phyloP scores from a whole-genome alignment of 2,888 invertebrate genomes.

The Spilosoma lubricipeda region DNA sequence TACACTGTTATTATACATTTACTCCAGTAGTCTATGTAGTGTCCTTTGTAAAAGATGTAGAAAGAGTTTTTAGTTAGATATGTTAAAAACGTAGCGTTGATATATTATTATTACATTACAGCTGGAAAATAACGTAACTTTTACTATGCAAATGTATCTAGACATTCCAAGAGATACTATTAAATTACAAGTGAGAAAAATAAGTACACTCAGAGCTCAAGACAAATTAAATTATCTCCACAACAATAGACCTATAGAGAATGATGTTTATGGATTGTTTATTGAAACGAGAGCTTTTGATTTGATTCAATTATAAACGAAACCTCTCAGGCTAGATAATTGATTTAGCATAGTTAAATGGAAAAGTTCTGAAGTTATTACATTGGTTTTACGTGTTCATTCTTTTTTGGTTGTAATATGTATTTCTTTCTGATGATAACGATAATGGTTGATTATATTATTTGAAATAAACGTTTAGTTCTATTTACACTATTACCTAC shows the following conservation, averaged over 20 bases:
- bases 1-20: neutral
- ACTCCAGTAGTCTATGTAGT: neutral
- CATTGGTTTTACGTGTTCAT: conserved; percentile 26
- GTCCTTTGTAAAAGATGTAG: neutral
- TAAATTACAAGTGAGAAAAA: neutral
- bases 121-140: neutral
- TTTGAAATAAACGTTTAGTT: neutral
- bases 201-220: neutral
- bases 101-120: neutral
- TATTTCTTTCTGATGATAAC: neutral
- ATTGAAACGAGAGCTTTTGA: conserved; percentile 49
- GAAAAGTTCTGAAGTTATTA: conserved; percentile 37
- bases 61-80: neutral
- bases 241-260: conserved; percentile 17
- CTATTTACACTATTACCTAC: no score
- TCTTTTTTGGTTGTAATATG: conserved; percentile 20
- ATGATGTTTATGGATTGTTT: conserved; percentile 44
- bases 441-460: neutral
- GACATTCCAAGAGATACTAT: neutral
- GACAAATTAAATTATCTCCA: conserved; percentile 22
- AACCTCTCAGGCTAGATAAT: conserved; percentile 37
- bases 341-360: conserved; percentile 45
- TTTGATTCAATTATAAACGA: conserved; percentile 50
- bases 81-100: neutral
- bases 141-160: neutral